phyloP scores from a whole-genome alignment of 2,113 vertebrate genomes.

The Perognathus longimembris region DNA sequence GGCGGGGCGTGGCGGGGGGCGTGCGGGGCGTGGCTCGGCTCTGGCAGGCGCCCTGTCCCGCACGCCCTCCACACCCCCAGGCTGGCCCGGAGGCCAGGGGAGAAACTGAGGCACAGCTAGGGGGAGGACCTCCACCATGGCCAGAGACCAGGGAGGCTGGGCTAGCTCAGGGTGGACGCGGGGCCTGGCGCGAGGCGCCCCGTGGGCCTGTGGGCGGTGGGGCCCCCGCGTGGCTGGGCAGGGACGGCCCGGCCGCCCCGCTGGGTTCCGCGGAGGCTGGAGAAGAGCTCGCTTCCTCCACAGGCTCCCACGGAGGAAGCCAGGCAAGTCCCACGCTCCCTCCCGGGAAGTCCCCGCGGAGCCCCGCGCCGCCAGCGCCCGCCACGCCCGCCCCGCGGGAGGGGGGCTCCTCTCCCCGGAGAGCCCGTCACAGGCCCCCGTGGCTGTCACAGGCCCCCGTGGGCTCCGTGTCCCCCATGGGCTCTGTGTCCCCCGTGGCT shows the following conservation, averaged over 20 bases:
- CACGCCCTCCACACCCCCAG: no score
- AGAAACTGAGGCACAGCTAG: background rate
- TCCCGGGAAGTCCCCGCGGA: slow-evolving; percentile 81
- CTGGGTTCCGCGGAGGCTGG: slow-evolving; percentile 6
- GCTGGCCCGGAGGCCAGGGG: no score
- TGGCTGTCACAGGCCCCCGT: background rate
- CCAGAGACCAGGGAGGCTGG: background rate
- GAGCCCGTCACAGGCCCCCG: background rate
- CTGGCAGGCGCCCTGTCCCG: no score
- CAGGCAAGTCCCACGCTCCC: slow-evolving; percentile 77
- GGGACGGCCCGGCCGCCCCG: no score
- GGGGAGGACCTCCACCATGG: no score
- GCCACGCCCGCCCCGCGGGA: no score
- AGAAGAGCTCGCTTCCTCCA: slow-evolving; percentile 68
- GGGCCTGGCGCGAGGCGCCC: no score
- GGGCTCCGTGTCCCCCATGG: fast-evolving
- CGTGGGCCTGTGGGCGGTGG: no score
- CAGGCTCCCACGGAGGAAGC: slow-evolving; percentile 49
- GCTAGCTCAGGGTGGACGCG: background rate
- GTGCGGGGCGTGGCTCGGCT: no score
- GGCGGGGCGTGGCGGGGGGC: no score
- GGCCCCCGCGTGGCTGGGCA: background rate
- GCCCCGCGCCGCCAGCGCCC: no score
- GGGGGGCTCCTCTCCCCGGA: slow-evolving; percentile 41
- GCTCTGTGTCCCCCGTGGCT: background rate